These are phyloP conservation scores for Eulithis testata DNA, from an alignment of 2,888 invertebrate genomes.

Conservation along the genomic window DNA sequence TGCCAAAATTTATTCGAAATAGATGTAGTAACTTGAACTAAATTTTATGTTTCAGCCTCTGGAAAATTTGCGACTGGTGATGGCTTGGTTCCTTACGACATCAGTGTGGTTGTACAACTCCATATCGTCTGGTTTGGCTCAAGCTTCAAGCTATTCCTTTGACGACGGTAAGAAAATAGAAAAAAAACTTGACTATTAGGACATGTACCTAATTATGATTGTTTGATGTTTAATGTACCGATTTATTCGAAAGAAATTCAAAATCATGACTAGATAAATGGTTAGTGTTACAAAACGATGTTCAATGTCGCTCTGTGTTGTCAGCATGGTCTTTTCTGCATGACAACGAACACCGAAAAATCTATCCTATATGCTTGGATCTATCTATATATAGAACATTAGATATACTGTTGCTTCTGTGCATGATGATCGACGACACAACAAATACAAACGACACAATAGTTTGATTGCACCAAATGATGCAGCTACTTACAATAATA, in stretches of 20 bases:
- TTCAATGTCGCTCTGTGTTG: constrained; percentile 69
- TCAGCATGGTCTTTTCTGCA: constrained; percentile 75
- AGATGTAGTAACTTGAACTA: too few species aligned
- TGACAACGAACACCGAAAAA: constrained; percentile 64
- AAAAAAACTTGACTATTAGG: neutral
- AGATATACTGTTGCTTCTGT: constrained; percentile 37
- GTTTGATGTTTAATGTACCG: constrained; percentile 14
- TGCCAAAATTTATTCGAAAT: too few species aligned
- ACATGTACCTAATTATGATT: constrained; percentile 23
- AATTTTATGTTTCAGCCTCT: constrained; percentile 78
- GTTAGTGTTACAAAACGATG: constrained; percentile 28
- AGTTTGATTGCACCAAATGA: constrained; percentile 12
- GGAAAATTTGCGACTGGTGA: constrained; percentile 81
- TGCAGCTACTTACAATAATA: neutral
- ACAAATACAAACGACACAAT: constrained; percentile 21
- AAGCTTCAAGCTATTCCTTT: constrained; percentile 76
- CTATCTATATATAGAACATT: constrained; percentile 42
- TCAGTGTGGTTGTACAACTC: constrained; percentile 85
- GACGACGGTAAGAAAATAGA: constrained; percentile 68
- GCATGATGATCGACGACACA: constrained; percentile 39
- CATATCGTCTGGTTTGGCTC: constrained; percentile 75
- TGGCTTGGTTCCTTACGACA: constrained; percentile 85
- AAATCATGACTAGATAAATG: constrained; percentile 19
- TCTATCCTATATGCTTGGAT: constrained; percentile 40
- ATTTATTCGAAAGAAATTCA: neutral